These are phyloP conservation scores for Drosophila saltans DNA, from an alignment of 1,140 invertebrate genomes.

Conservation along the genomic window DNA sequence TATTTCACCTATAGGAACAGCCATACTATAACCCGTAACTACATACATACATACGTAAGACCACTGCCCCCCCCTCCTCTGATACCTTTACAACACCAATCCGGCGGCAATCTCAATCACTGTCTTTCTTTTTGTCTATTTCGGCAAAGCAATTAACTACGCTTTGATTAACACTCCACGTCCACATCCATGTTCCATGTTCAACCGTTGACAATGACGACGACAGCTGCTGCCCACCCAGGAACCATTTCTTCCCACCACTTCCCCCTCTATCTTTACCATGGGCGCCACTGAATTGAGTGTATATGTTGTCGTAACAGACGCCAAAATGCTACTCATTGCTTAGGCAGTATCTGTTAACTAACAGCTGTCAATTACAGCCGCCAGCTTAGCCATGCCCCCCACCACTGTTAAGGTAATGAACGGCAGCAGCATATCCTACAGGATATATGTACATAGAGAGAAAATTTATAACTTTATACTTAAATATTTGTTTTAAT, in stretches of 20 bases:
- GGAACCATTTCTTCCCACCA: not conserved
- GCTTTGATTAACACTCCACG: conserved; percentile 78
- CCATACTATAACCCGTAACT: too few relatives aligned
- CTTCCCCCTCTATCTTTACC: not conserved
- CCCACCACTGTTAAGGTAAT: conserved; percentile 60
- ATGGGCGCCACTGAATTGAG: not conserved
- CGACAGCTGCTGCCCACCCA: conserved; percentile 54
- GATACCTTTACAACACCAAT: not conserved
- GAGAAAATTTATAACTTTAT: not conserved
- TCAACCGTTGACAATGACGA: conserved; percentile 68
- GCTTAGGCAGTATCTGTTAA: conserved; percentile 64
- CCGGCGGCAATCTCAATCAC: conserved; percentile 53
- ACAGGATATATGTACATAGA: conserved; percentile 5
- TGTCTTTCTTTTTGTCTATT: conserved; percentile 69
- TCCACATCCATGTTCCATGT: not conserved
- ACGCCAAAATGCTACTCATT: not conserved
- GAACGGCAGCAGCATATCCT: conserved; percentile 27
- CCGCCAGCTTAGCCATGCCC: conserved; percentile 40
- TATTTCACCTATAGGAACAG: not conserved
- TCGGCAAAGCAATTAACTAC: conserved; percentile 79
- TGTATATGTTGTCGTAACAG: conserved; percentile 4
- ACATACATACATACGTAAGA: conserved; percentile 15
- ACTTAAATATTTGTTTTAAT: too few relatives aligned
- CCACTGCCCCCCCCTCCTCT: not conserved
- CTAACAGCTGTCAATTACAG: conserved; percentile 77